Conservation (phyloP, 2,797 vertebrate genomes). For the Spheniscus humboldti region DNA sequence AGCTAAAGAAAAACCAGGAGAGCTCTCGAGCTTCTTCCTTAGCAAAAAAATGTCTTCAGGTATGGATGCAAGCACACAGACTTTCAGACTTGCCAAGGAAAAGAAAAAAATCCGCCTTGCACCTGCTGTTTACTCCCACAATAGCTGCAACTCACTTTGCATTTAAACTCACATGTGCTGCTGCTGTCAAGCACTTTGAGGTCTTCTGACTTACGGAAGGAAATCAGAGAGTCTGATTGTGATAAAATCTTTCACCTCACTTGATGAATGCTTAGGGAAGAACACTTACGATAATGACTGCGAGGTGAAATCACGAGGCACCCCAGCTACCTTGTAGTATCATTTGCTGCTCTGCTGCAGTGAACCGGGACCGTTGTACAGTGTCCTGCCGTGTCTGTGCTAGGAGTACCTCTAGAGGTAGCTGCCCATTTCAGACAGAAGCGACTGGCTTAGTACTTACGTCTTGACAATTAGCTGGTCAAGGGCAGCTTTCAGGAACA, state of each 20-base stretch:
- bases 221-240: not conserved
- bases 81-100: not conserved
- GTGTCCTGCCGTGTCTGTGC: not conserved
- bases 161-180: not conserved
- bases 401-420: not conserved
- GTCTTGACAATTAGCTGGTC: not conserved
- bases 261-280: not conserved
- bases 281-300: not conserved
- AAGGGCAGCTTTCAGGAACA: not conserved
- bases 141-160: not conserved
- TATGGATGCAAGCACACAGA: not conserved
- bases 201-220: not conserved
- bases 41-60: not conserved
- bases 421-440: not conserved
- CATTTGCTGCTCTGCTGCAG: not conserved
- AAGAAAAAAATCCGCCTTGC: not conserved
- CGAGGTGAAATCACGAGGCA: not conserved
- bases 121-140: not conserved
- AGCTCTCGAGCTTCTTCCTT: not conserved
- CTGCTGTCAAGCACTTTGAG: not conserved
- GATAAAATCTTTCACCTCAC: not conserved
- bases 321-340: not conserved
- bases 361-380: not conserved
- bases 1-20: not conserved
- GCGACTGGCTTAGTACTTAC: accelerated